Evolutionary conservation across 2,113 vertebrate genomes (phyloP).

Genomic region (Fregetta grallaria): DNA sequence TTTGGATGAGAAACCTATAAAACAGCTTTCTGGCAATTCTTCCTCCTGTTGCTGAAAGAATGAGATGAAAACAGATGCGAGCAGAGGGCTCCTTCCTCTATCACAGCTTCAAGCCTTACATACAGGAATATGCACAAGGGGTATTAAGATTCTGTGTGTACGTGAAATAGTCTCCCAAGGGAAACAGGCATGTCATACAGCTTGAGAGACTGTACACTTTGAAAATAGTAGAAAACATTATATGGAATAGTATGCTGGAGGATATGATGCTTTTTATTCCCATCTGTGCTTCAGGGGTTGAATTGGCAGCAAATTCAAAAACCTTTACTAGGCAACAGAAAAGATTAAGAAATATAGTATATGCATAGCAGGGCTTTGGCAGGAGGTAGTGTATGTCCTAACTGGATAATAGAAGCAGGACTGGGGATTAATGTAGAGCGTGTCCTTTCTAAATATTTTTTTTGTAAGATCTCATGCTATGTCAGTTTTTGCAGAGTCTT

Average conservation of each 20-base stretch:
- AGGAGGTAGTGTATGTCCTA: not conserved
- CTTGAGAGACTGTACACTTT: constrained; percentile 1
- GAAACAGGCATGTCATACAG: not conserved
- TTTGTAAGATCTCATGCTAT: not conserved
- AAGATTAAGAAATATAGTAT: not conserved
- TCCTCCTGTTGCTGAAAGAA: not conserved
- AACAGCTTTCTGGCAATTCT: not conserved
- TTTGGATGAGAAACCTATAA: not conserved
- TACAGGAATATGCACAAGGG: not conserved
- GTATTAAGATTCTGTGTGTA: not conserved
- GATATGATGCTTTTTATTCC: constrained; percentile 30
- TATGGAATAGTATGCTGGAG: not conserved
- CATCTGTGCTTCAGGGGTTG: constrained; percentile 31
- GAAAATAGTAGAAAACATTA: constrained; percentile 34
- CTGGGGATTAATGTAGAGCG: not conserved
- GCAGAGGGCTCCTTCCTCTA: not conserved
- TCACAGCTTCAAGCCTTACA: not conserved
- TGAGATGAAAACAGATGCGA: not conserved
- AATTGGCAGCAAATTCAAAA: constrained; percentile 40
- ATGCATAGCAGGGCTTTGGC: not conserved
- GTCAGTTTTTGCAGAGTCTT: not conserved
- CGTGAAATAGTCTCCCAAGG: not conserved
- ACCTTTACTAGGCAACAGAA: constrained; percentile 39
- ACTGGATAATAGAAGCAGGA: not conserved
- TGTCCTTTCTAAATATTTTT: not conserved